phyloP scores from a whole-genome alignment of 2,113 vertebrate genomes.

The Thalassoma bifasciatum region DNA sequence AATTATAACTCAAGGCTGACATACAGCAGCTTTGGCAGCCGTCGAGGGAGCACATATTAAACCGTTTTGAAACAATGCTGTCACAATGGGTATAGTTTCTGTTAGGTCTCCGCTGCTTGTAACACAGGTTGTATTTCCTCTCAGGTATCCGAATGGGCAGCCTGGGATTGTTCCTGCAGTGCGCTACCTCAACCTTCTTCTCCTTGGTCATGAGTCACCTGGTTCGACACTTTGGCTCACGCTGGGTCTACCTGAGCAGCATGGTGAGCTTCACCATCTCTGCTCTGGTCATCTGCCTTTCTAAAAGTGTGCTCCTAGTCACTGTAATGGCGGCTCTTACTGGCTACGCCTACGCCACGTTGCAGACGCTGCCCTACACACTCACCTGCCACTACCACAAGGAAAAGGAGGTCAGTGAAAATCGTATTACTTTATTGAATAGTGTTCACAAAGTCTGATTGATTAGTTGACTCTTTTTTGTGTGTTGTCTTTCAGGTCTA shows the following conservation, averaged over 20 bases:
- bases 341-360: slow-evolving; percentile 83
- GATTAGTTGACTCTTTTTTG: background rate
- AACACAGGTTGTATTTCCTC: background rate
- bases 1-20: background rate
- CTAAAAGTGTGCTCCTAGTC: slow-evolving; percentile 80
- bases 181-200: slow-evolving; percentile 86
- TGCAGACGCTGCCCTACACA: slow-evolving; percentile 86
- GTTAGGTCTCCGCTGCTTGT: background rate
- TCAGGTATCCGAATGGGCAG: slow-evolving; percentile 86
- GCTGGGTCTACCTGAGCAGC: slow-evolving; percentile 83
- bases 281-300: slow-evolving; percentile 81
- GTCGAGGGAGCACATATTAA: background rate
- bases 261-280: slow-evolving; percentile 85
- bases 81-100: background rate
- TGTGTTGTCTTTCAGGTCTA: slow-evolving; percentile 74
- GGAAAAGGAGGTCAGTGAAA: slow-evolving; percentile 77
- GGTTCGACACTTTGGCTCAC: slow-evolving; percentile 79
- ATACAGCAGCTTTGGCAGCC: background rate
- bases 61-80: too few relatives aligned
- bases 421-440: background rate
- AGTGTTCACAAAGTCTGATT: background rate
- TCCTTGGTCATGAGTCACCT: slow-evolving; percentile 83
- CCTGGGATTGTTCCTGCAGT: slow-evolving; percentile 86
- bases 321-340: slow-evolving; percentile 83
- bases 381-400: slow-evolving; percentile 87